Conservation (phyloP, 2,797 vertebrate genomes). For the Muscicapa comitata region DNA sequence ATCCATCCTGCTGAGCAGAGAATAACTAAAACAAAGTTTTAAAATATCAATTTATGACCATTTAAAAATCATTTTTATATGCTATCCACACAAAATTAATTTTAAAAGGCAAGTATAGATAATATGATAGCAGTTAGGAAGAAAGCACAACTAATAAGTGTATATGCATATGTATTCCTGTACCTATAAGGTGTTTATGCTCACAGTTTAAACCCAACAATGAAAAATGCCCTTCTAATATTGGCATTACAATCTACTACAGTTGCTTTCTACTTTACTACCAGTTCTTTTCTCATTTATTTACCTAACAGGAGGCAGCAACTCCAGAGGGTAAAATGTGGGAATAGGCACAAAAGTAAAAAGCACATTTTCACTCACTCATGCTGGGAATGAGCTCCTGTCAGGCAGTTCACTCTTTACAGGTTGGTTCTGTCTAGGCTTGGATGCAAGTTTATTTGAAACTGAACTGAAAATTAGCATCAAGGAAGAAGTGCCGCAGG, state of each 20-base stretch:
- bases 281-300: background rate
- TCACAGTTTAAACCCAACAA: background rate
- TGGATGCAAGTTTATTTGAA: background rate
- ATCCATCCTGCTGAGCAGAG: background rate
- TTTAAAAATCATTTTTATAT: background rate
- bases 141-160: background rate
- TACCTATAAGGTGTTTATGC: background rate
- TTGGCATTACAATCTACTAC: background rate
- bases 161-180: background rate
- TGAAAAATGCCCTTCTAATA: background rate
- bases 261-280: background rate
- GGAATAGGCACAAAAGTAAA: background rate
- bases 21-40: background rate
- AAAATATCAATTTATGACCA: background rate
- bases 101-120: background rate
- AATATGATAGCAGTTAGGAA: background rate
- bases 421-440: rapidly evolving
- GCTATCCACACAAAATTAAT: background rate
- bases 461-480: background rate
- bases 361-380: background rate
- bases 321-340: background rate
- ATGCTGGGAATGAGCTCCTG: background rate
- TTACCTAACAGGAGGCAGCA: background rate
- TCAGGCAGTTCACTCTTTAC: background rate
- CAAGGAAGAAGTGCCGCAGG: background rate